Percentiles rank a stretch among this genome's conserved stretches.
Conservation (phyloP, 2,888 invertebrate species). For the Caenorhabditis becei region DNA sequence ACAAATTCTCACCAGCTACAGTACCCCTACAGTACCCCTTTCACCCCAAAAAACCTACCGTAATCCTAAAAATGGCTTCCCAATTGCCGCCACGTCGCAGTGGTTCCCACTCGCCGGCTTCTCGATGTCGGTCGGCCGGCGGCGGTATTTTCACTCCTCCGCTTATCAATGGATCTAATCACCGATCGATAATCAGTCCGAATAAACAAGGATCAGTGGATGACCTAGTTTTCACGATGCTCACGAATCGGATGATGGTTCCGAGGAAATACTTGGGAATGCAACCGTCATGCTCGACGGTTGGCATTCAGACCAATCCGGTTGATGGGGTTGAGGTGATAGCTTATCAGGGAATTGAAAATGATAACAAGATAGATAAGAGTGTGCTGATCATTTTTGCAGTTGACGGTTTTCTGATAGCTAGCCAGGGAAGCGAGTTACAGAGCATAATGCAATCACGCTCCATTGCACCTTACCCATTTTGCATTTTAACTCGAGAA, state of each 20-base stretch:
- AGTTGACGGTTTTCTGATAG: background rate
- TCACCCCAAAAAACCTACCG: background rate
- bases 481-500: too few relatives aligned
- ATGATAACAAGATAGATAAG: background rate
- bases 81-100: slow-evolving; percentile 58
- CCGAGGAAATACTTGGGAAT: slow-evolving; percentile 43
- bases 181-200: slow-evolving; percentile 27
- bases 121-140: slow-evolving; percentile 40
- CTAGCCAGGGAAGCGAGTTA: background rate
- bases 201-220: slow-evolving; percentile 52
- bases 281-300: slow-evolving; percentile 24
- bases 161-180: slow-evolving; percentile 36
- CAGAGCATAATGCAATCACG: background rate
- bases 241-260: slow-evolving; percentile 44
- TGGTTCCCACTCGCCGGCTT: slow-evolving; percentile 59
- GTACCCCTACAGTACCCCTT: background rate
- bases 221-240: slow-evolving; percentile 51
- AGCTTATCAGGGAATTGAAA: slow-evolving; percentile 15
- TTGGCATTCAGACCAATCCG: slow-evolving; percentile 57
- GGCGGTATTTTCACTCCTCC: slow-evolving; percentile 26
- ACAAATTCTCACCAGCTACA: background rate
- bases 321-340: slow-evolving; percentile 17
- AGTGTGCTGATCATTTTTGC: background rate
- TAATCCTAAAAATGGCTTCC: background rate
- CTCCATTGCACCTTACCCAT: background rate